Conservation (phyloP, 2,888 invertebrate genomes). For the Petrophora chlorosata region DNA sequence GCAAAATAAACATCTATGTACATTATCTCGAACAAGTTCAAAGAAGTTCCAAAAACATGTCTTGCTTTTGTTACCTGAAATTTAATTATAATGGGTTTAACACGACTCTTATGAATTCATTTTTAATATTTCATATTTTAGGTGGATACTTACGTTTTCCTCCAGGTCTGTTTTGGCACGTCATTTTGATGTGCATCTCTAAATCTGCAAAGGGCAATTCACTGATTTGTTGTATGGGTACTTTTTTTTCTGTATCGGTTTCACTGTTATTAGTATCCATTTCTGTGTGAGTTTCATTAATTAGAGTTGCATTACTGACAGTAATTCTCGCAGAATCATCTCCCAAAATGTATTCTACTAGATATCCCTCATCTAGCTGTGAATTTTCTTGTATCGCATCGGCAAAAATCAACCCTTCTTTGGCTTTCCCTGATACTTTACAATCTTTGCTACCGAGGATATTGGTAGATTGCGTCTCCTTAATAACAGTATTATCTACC, state of each 20-base stretch:
- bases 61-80: constrained; percentile 5
- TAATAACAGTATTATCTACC: no score
- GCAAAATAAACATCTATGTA: constrained; percentile 1
- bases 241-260: background rate
- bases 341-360: background rate
- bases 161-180: constrained; percentile 1
- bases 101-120: no score
- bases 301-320: background rate
- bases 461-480: no score
- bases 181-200: constrained; percentile 1
- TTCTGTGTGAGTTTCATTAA: background rate
- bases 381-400: no score
- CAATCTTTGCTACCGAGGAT: background rate
- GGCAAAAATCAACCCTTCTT: no score
- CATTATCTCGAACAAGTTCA: background rate
- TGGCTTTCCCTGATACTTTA: no score
- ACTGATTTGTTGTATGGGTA: no score
- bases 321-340: background rate
- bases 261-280: background rate
- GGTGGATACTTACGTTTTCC: constrained; percentile 7
- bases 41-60: constrained; percentile 19
- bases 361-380: no score
- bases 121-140: no score
- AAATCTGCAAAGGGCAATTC: background rate
- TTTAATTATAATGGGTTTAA: no score